These are phyloP conservation scores for Pentamera pediparva DNA, from an alignment of 53 echinoderm and acorn worm species.

Conservation along the genomic window DNA sequence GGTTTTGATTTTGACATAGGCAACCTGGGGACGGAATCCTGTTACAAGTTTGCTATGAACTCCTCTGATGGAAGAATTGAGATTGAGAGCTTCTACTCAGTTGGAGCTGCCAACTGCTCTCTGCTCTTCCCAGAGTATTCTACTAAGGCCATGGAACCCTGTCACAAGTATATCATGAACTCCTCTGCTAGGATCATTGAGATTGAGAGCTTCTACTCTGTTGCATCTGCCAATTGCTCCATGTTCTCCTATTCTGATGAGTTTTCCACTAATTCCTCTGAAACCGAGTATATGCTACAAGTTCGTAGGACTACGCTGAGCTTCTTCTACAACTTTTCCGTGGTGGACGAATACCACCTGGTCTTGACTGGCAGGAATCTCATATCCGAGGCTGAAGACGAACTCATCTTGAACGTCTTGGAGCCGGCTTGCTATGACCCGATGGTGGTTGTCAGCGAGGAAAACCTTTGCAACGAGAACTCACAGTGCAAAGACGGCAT, in stretches of 20 bases:
- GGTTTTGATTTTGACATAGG: neutral
- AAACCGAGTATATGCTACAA: too few species aligned
- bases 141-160: neutral
- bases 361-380: conserved; percentile 17
- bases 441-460: neutral
- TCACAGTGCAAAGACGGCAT: neutral
- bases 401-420: neutral
- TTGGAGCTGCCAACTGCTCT: neutral
- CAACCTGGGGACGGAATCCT: conserved; percentile 45
- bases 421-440: conserved; percentile 33
- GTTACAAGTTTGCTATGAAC: conserved; percentile 16
- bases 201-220: neutral
- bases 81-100: conserved; percentile 1
- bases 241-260: too few species aligned
- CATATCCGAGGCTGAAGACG: neutral
- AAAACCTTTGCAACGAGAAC: conserved; percentile 18
- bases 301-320: neutral
- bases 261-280: too few species aligned
- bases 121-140: conserved; percentile 1
- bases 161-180: too few species aligned
- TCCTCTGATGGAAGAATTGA: neutral
- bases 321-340: conserved; percentile 23
- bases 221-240: neutral
- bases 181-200: neutral
- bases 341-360: neutral